phyloP scores from a whole-genome alignment of 2,113 vertebrate genomes.

The Lasiurus borealis region DNA sequence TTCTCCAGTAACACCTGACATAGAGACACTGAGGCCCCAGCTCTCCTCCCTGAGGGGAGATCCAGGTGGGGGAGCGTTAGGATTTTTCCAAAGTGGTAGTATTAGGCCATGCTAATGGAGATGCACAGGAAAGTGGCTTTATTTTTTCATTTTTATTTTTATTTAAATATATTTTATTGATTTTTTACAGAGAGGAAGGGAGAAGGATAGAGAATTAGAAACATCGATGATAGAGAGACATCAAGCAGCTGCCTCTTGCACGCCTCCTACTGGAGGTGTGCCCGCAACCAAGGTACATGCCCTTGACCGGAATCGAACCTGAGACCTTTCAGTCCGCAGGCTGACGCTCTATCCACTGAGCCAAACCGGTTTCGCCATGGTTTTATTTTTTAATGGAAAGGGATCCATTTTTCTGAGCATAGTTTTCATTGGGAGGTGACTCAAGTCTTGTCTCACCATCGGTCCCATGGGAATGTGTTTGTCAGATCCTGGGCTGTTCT shows the following conservation, averaged over 20 bases:
- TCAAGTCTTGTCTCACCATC: background rate
- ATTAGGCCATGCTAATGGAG: background rate
- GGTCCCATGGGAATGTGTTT: background rate
- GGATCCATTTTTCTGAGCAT: background rate
- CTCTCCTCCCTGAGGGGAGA: background rate
- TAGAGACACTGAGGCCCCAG: background rate
- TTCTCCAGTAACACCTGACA: background rate
- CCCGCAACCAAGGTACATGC: no score
- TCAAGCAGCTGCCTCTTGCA: no score
- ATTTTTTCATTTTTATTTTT: background rate
- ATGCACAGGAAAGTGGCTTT: background rate
- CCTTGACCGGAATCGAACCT: no score
- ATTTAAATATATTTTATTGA: no score
- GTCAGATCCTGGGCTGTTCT: background rate
- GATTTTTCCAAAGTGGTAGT: background rate
- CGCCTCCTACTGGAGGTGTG: no score
- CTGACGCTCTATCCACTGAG: no score
- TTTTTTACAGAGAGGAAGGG: no score
- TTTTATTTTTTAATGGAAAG: background rate
- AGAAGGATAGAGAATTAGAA: no score
- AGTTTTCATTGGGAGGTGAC: background rate
- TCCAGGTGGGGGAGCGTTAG: background rate
- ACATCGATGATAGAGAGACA: no score
- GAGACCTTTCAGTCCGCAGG: no score
- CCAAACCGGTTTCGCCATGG: background rate